phyloP scores from a whole-genome alignment of 2,797 vertebrate species.

The Choloepus didactylus region DNA sequence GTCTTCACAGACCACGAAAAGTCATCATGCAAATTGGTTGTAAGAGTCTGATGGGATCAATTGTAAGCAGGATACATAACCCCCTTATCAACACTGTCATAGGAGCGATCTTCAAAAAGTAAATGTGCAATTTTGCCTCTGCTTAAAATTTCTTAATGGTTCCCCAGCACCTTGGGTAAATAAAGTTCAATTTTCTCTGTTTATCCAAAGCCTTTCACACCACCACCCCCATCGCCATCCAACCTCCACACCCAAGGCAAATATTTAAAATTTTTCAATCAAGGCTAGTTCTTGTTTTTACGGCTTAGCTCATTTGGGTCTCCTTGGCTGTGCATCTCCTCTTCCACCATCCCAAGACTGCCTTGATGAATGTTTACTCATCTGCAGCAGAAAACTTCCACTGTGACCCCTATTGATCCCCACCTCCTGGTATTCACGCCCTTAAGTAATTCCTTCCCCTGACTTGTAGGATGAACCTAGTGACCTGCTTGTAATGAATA shows the following conservation, averaged over 20 bases:
- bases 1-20: slow-evolving; percentile 29
- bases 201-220: background rate
- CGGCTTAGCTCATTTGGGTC: background rate
- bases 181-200: slow-evolving; percentile 16
- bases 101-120: slow-evolving; percentile 14
- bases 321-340: background rate
- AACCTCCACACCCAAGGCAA: background rate
- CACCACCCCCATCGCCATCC: background rate
- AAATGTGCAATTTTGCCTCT: background rate
- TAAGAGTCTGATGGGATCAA: background rate
- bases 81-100: background rate
- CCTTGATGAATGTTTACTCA: background rate
- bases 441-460: background rate
- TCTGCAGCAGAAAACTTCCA: background rate
- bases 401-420: background rate
- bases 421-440: background rate
- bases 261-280: background rate
- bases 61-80: background rate
- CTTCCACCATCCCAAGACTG: background rate
- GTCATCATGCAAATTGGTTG: background rate
- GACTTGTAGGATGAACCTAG: background rate
- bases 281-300: background rate
- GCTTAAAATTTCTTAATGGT: background rate
- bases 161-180: background rate
- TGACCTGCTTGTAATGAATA: background rate